phyloP scores from a whole-genome alignment of 2,113 vertebrate genomes.

The Neomonachus schauinslandi region DNA sequence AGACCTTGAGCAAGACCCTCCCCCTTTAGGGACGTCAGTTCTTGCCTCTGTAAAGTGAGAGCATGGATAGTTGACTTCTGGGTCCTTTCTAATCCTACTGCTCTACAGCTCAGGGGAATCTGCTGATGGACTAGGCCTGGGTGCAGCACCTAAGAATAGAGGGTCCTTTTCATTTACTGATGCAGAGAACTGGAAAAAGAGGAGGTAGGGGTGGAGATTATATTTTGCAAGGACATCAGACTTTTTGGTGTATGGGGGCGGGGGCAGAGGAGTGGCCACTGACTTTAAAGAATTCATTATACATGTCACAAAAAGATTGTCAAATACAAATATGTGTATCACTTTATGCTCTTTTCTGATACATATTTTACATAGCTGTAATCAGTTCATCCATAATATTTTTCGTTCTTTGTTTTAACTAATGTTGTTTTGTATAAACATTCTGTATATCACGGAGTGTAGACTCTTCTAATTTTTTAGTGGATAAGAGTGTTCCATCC shows the following conservation, averaged over 20 bases:
- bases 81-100: background rate
- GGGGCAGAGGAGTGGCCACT: background rate
- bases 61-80: background rate
- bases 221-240: background rate
- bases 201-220: background rate
- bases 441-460: background rate
- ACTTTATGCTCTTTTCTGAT: background rate
- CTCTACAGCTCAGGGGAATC: background rate
- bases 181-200: background rate
- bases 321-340: background rate
- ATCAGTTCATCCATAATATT: background rate
- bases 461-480: background rate
- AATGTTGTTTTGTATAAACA: background rate
- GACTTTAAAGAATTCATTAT: constrained; percentile 24
- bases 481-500: background rate
- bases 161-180: background rate
- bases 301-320: background rate
- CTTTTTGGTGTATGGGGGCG: background rate
- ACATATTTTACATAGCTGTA: background rate
- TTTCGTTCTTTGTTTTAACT: constrained; percentile 21
- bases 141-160: background rate
- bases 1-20: background rate
- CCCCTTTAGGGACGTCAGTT: background rate
- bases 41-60: background rate
- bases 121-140: background rate